Percentiles rank a stretch among this genome's conserved stretches.
phyloP scores from a whole-genome alignment of 2,888 invertebrate species.

The Dolichopus griseipennis region DNA sequence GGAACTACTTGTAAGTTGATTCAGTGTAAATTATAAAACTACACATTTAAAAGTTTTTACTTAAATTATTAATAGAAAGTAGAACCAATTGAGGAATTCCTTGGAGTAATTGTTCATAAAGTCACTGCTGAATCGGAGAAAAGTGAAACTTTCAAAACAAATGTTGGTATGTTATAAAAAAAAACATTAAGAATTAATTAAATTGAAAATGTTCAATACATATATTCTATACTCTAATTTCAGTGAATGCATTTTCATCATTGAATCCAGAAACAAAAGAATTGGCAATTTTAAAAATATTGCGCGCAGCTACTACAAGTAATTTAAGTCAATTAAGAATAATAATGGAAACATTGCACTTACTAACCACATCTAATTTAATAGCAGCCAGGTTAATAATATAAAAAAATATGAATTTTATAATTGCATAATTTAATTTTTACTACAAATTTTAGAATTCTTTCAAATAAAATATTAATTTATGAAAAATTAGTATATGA shows the following conservation, averaged over 20 bases:
- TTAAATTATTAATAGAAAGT: constrained; percentile 53
- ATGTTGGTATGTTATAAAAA: constrained; percentile 43
- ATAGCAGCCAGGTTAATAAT: constrained; percentile 61
- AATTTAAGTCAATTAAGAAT: constrained; percentile 68
- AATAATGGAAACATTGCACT: constrained; percentile 65
- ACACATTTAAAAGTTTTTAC: neutral
- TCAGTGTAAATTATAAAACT: neutral
- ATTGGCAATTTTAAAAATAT: constrained; percentile 62
- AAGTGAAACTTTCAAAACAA: constrained; percentile 57
- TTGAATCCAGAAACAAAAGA: constrained; percentile 66
- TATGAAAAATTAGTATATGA: constrained; percentile 75
- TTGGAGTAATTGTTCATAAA: constrained; percentile 74
- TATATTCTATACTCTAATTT: neutral
- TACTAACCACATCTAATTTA: constrained; percentile 61
- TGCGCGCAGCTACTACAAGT: constrained; percentile 64
- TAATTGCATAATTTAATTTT: neutral
- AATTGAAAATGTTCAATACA: neutral
- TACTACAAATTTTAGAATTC: constrained; percentile 50
- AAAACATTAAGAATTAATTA: neutral
- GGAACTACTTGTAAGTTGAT: constrained; percentile 30
- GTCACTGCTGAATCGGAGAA: constrained; percentile 61
- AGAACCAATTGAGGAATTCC: constrained; percentile 80
- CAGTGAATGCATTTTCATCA: constrained; percentile 54
- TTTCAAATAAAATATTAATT: constrained; percentile 77
- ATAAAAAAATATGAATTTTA: neutral